Percentiles rank a stretch among this genome's conserved stretches.
Evolutionary conservation across 2,113 vertebrate genomes (phyloP).

Genomic region (Brachyhypopomus occidentalis): DNA sequence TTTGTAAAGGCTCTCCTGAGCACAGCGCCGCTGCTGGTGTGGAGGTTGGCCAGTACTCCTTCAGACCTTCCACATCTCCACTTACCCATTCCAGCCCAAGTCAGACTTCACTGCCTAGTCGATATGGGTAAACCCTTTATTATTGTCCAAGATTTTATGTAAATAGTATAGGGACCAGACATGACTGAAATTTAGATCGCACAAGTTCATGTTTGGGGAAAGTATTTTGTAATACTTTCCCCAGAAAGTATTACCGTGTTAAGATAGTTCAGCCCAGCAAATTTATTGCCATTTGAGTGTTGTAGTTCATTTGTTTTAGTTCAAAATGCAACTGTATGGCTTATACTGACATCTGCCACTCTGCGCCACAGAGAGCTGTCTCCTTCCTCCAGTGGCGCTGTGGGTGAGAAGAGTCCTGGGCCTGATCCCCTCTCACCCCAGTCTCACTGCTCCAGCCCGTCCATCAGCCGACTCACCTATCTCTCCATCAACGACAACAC

Average conservation of each 20-base stretch:
- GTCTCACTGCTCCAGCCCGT: slow-evolving; percentile 74
- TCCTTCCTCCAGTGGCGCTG: slow-evolving; percentile 37
- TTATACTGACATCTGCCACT: neutral
- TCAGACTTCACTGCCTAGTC: slow-evolving; percentile 76
- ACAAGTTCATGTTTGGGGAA: too few relatives aligned
- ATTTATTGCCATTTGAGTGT: too few relatives aligned
- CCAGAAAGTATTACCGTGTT: too few relatives aligned
- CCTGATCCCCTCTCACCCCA: slow-evolving; percentile 65
- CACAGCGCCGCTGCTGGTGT: slow-evolving; percentile 41
- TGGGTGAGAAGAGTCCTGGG: slow-evolving; percentile 59
- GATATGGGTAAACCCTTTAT: slow-evolving; percentile 61
- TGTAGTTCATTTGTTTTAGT: too few relatives aligned
- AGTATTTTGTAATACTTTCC: too few relatives aligned
- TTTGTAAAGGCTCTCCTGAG: slow-evolving; percentile 57
- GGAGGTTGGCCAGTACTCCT: slow-evolving; percentile 79
- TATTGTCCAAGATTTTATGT: neutral
- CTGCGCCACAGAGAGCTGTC: slow-evolving; percentile 58
- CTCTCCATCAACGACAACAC: slow-evolving; percentile 81
- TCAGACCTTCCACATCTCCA: slow-evolving; percentile 89
- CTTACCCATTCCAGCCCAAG: slow-evolving; percentile 95
- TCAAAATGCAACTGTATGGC: too few relatives aligned
- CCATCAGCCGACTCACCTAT: slow-evolving; percentile 86
- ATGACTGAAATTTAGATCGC: too few relatives aligned
- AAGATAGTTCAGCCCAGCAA: too few relatives aligned
- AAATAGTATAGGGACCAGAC: too few relatives aligned